These are phyloP conservation scores for Astatotilapia flaviijosephi DNA, from an alignment of 2,113 vertebrate species.

Conservation along the genomic window DNA sequence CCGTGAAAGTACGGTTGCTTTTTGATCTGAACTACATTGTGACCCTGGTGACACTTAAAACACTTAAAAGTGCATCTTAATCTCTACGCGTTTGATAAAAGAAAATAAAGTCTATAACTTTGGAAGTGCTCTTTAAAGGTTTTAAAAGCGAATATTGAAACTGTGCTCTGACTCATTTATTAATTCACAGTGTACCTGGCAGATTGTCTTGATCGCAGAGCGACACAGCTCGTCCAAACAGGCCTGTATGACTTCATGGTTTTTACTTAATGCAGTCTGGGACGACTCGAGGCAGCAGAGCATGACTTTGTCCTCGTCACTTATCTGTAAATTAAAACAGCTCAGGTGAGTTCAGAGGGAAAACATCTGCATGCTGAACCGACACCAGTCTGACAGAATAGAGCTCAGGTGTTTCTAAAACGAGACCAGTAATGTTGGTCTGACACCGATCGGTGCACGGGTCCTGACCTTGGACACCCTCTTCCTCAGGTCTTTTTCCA, in stretches of 20 bases:
- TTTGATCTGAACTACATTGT: background rate
- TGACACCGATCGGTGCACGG: background rate
- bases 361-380: background rate
- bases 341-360: background rate
- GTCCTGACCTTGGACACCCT: conserved; percentile 59
- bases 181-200: conserved; percentile 47
- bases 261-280: background rate
- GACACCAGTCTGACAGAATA: background rate
- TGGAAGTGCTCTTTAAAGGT: background rate
- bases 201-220: conserved; percentile 40
- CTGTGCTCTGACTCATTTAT: background rate
- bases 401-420: background rate
- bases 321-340: conserved; percentile 21
- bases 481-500: conserved; percentile 50
- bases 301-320: conserved; percentile 23
- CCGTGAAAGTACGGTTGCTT: fast-evolving
- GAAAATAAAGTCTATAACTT: fast-evolving
- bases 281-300: conserved; percentile 27
- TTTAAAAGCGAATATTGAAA: fast-evolving
- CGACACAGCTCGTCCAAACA: conserved; percentile 52
- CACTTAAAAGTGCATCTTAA: background rate
- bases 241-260: conserved; percentile 3
- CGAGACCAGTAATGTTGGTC: fast-evolving
- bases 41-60: background rate
- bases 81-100: background rate